A percentile compares a stretch with the other conserved stretches of the same genome.
Conservation (phyloP, 2,888 invertebrate genomes). For the Phoronis australis region DNA sequence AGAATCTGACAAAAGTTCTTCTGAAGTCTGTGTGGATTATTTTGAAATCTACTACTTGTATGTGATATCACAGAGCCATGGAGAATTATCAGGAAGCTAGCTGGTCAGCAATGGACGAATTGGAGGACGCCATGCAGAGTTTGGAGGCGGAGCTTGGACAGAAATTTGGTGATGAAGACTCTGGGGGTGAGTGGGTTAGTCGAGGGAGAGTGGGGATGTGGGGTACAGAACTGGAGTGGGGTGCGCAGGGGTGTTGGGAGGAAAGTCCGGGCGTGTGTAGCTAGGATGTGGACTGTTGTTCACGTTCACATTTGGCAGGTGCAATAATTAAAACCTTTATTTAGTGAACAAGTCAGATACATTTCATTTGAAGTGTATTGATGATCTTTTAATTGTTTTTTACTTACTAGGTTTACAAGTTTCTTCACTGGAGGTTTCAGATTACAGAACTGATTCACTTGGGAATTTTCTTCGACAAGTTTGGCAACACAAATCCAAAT, state of each 20-base stretch:
- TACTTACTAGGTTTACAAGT: neutral
- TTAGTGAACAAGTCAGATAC: neutral
- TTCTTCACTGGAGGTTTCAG: too few species aligned
- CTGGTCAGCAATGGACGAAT: conserved; percentile 51
- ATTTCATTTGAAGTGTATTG: conserved; percentile 3
- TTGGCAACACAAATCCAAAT: too few species aligned
- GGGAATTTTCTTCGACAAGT: too few species aligned
- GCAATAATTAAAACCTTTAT: too few species aligned
- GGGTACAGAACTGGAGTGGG: neutral
- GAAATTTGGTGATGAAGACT: conserved; percentile 56
- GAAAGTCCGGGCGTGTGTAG: neutral
- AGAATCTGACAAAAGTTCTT: too few species aligned
- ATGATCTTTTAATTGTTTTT: conserved; percentile 2
- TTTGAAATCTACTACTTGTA: neutral
- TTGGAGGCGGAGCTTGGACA: conserved; percentile 68
- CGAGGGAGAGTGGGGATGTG: conserved; percentile 45
- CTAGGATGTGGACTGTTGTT: conserved; percentile 1
- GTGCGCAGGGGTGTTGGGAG: conserved; percentile 1
- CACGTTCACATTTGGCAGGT: too few species aligned
- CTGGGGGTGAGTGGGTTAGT: conserved; percentile 42
- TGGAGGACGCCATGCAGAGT: conserved; percentile 57
- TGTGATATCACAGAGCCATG: conserved; percentile 28
- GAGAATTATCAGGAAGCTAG: conserved; percentile 52
- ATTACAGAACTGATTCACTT: too few species aligned
- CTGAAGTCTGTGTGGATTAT: too few species aligned